These are phyloP conservation scores for Steinernema hermaphroditum DNA, from an alignment of 2,888 invertebrate species.

Conservation along the genomic window DNA sequence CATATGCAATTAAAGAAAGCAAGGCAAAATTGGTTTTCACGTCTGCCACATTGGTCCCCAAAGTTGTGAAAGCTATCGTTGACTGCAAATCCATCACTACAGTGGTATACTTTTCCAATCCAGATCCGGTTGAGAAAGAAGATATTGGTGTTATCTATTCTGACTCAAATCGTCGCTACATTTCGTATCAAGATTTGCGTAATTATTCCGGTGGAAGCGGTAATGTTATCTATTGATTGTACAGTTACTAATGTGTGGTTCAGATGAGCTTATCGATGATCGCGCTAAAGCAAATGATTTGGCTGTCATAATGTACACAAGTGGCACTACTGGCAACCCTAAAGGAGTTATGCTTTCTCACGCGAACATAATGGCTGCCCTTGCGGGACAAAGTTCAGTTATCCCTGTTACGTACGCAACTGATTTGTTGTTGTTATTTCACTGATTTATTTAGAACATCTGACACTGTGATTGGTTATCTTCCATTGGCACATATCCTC, in stretches of 20 bases:
- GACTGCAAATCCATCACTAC: slow-evolving; percentile 54
- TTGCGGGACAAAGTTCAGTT: slow-evolving; percentile 68
- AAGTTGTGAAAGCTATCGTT: slow-evolving; percentile 72
- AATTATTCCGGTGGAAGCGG: not conserved
- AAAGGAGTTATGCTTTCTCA: slow-evolving; percentile 69
- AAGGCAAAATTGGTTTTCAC: slow-evolving; percentile 91
- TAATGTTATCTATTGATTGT: too few species aligned
- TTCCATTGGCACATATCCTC: slow-evolving; percentile 94
- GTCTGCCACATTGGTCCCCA: slow-evolving; percentile 85
- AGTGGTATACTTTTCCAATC: slow-evolving; percentile 60
- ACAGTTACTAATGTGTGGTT: not conserved
- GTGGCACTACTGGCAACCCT: slow-evolving; percentile 80
- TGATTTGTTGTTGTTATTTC: slow-evolving; percentile 54
- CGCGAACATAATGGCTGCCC: slow-evolving; percentile 69
- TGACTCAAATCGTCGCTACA: slow-evolving; percentile 68
- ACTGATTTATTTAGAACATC: slow-evolving; percentile 44
- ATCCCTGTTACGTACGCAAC: slow-evolving; percentile 67
- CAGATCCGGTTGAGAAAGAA: slow-evolving; percentile 40
- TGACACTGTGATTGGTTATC: slow-evolving; percentile 88
- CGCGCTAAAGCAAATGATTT: slow-evolving; percentile 72
- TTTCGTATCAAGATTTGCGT: not conserved
- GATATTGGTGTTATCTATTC: slow-evolving; percentile 70
- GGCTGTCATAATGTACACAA: slow-evolving; percentile 98
- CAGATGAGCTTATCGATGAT: not conserved
- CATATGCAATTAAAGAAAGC: slow-evolving; percentile 94